Conservation (phyloP, 2,888 invertebrate species). For the Dicyrtoma fusca region DNA sequence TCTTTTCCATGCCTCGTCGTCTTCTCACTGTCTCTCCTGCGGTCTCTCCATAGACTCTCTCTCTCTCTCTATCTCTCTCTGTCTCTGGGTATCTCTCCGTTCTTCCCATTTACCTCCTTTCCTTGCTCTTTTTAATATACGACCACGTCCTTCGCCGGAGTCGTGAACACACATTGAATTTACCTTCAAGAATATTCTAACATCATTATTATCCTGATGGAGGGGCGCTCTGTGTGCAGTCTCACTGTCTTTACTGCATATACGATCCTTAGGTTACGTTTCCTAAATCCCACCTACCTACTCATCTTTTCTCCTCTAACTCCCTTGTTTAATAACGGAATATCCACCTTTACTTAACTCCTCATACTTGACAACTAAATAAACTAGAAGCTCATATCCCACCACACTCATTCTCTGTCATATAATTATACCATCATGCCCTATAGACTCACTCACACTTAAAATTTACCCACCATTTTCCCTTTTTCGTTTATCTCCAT, state of each 20-base stretch:
- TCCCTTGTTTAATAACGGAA: slow-evolving; percentile 48
- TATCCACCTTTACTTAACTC: slow-evolving; percentile 46
- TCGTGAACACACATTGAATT: slow-evolving; percentile 8
- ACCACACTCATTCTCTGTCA: background rate
- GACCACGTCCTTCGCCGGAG: background rate
- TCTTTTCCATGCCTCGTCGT: background rate
- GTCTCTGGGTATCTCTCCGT: background rate
- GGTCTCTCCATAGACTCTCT: background rate
- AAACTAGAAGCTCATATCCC: background rate
- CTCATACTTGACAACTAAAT: slow-evolving; percentile 7
- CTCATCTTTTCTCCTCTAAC: background rate
- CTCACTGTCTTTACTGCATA: background rate
- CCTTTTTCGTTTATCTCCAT: background rate
- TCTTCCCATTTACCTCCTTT: slow-evolving; percentile 37
- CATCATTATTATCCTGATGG: background rate
- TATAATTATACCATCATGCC: slow-evolving; percentile 2
- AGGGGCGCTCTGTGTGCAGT: background rate
- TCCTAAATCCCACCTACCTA: background rate
- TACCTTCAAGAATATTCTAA: background rate
- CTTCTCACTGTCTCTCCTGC: background rate
- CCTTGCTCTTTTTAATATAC: background rate
- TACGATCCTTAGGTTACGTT: background rate
- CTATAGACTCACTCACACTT: background rate
- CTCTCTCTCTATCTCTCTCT: background rate
- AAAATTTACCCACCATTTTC: background rate